These are phyloP conservation scores for Centropus bengalensis DNA, from an alignment of 2,113 vertebrate genomes.

Conservation along the genomic window DNA sequence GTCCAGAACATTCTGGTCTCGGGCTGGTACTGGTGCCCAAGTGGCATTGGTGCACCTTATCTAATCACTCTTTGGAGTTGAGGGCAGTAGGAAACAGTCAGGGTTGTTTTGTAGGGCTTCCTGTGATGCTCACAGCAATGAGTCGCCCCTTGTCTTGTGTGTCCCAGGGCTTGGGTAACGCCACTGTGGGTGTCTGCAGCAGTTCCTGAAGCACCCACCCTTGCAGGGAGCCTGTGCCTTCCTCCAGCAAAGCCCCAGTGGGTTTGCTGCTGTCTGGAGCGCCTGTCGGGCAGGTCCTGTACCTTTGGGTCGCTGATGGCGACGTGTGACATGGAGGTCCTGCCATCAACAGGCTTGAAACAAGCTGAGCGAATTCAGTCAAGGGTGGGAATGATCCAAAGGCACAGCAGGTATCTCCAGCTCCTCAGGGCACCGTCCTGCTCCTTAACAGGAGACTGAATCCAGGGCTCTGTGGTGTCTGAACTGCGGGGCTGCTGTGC, in stretches of 20 bases:
- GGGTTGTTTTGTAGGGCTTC: not conserved
- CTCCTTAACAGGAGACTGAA: not conserved
- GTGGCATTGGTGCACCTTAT: not conserved
- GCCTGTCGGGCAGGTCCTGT: not conserved
- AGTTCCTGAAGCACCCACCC: fast-evolving
- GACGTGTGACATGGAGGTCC: fast-evolving
- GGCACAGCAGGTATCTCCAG: fast-evolving
- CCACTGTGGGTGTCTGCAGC: not conserved
- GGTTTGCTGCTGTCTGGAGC: not conserved
- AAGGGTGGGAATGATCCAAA: fast-evolving
- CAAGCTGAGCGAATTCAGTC: not conserved
- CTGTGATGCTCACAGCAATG: fast-evolving
- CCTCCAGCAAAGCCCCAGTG: fast-evolving
- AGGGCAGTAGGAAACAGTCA: not conserved
- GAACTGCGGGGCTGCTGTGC: not conserved
- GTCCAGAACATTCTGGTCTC: not conserved
- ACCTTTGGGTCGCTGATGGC: not conserved
- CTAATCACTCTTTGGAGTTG: not conserved
- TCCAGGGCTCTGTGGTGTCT: not conserved
- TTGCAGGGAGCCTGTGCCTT: fast-evolving
- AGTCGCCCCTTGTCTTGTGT: fast-evolving
- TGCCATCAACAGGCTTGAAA: not conserved
- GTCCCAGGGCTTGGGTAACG: fast-evolving
- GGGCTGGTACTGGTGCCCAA: not conserved
- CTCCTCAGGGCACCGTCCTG: not conserved